phyloP scores from a whole-genome alignment of 2,113 vertebrate species.

The Hemibagrus wyckioides region DNA sequence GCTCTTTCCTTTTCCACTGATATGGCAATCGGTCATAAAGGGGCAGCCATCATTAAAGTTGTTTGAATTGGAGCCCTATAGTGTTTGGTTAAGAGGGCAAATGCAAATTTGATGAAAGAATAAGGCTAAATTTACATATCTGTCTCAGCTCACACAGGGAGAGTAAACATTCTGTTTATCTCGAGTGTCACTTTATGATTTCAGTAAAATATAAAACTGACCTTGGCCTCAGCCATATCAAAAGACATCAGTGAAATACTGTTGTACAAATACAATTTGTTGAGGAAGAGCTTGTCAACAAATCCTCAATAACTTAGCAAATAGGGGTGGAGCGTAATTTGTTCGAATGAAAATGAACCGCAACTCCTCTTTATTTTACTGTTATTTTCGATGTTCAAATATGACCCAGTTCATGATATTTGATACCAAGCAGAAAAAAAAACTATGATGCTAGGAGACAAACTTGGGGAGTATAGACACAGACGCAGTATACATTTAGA shows the following conservation, averaged over 20 bases:
- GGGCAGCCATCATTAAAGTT: conserved; percentile 97
- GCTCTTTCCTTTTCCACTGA: conserved; percentile 83
- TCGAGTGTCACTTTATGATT: conserved; percentile 99
- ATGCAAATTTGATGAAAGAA: conserved; percentile 99
- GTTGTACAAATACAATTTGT: conserved; percentile 87
- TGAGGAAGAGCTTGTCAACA: conserved; percentile 87
- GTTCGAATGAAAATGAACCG: conserved; percentile 62
- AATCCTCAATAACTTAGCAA: conserved; percentile 78
- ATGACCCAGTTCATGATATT: background rate
- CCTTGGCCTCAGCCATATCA: conserved; percentile 90
- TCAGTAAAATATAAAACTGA: conserved; percentile 97
- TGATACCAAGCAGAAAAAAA: background rate
- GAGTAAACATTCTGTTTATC: conserved; percentile 99
- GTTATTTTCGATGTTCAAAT: conserved; percentile 51
- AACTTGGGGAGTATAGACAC: background rate
- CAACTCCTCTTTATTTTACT: conserved; percentile 44
- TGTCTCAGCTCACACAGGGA: conserved; percentile 95
- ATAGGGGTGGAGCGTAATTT: conserved; percentile 72
- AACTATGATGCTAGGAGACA: background rate
- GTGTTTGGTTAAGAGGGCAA: conserved; percentile 99
- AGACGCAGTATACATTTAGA: too few relatives aligned
- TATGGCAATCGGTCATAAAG: conserved; percentile 95
- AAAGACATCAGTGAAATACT: conserved; percentile 89
- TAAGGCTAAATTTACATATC: conserved; percentile 99
- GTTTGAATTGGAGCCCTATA: conserved; percentile 98